Evolutionary conservation across 2,888 invertebrate species (phyloP).

Genomic region (Zeuzera pyrina): DNA sequence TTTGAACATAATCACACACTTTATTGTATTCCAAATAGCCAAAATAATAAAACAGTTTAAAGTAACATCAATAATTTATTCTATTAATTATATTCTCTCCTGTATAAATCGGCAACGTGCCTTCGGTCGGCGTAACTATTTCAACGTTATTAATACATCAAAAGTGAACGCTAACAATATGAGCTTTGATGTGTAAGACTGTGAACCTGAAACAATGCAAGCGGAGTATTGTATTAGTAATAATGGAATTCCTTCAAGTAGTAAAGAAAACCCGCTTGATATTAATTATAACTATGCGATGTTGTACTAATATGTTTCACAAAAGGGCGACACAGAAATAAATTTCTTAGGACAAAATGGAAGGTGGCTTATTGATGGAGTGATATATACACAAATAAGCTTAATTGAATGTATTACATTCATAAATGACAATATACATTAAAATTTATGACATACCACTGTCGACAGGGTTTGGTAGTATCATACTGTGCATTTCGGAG

Average conservation of each 20-base stretch:
- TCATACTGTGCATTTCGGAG: conserved; percentile 70
- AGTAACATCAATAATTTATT: conserved; percentile 11
- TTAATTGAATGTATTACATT: conserved; percentile 1
- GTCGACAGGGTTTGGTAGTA: conserved; percentile 39
- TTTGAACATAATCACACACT: no score
- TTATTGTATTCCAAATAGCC: background rate
- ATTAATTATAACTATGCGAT: no score
- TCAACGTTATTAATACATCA: conserved; percentile 18
- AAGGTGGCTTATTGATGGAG: no score
- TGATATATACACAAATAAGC: no score
- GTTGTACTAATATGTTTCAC: no score
- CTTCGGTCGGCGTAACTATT: no score
- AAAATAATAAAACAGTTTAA: conserved; percentile 1
- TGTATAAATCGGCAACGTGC: no score
- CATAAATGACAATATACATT: background rate
- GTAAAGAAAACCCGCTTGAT: no score
- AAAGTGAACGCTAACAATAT: conserved; percentile 19
- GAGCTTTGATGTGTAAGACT: conserved; percentile 13
- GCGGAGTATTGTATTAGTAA: no score
- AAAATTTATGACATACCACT: conserved; percentile 26
- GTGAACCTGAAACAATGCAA: conserved; percentile 38
- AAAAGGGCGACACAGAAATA: no score
- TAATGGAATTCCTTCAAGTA: no score
- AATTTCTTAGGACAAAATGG: no score
- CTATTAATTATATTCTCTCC: background rate